Base-by-base conservation (phyloP, 2,888 invertebrate genomes). In the Endomychus coccineus region DNA sequence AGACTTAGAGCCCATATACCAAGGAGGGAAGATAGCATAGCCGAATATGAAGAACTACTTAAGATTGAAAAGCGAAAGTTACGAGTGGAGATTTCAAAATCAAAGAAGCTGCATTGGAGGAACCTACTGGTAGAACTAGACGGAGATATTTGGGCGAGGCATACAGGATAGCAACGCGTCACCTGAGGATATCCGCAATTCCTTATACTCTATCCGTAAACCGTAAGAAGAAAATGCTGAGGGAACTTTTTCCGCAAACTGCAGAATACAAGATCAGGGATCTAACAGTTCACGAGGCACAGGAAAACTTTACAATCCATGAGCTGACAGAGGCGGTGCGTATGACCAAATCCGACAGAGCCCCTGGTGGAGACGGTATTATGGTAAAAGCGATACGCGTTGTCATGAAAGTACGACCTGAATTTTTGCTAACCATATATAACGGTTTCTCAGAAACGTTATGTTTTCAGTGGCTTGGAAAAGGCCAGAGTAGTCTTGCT, bases 81-180 rank as follows among this genome's bases (percentile, higher is more conserved):
- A n/a, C n/a, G n/a, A n/a, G n/a, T n/a, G n/a, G 9, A 3, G 4
- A 33, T 33, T 12, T 25, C n/a, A 3, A 33, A 3, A 24, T n/a
- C 4, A 17, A 33, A 33, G 9, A 33, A 13, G 13, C 13, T 17
- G 13, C 14, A 17, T 1, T 33, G 33, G 33, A 33, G n/a, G 11
- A 9, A 12, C 5, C 25, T 33, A 3, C 7, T 33, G 2, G 11
- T 5, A 1, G 16, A 25, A 4, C 25, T 33, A 2, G 14, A 33
- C 3, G 4, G 3, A n/a, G 33, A 33, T 10, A 33, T 33, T 4
- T 33, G 33, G 33, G 33, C 6, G 25, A 33, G 16, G 33, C 14
- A 6, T 33, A 33, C 10, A 7, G 11, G 3, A 13, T 33, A 2
- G 15, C 10, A 3, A 6, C 10, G 2, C 15, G 16, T 10, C 23